Evolutionary conservation across 2,888 invertebrate species (phyloP).

Genomic region (Herminia tarsipennalis): DNA sequence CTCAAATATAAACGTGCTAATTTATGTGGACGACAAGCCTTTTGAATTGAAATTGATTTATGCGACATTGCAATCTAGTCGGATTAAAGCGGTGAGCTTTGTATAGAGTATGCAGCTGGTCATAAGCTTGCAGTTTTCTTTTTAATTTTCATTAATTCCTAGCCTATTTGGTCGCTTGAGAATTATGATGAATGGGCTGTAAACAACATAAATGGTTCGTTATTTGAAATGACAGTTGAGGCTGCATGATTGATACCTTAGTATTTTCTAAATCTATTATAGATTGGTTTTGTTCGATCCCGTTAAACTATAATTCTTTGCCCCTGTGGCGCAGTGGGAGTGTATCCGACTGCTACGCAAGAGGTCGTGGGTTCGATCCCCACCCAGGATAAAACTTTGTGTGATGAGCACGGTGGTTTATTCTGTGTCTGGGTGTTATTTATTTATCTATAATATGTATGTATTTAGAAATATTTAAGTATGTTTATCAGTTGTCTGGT

Average conservation of each 20-base stretch:
- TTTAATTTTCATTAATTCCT: slow-evolving; percentile 34
- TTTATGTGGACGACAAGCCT: slow-evolving; percentile 45
- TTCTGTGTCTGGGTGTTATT: too few species aligned
- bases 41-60: slow-evolving; percentile 58
- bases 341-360: too few species aligned
- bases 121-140: slow-evolving; percentile 38
- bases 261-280: too few species aligned
- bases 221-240: slow-evolving; percentile 11
- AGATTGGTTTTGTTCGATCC: too few species aligned
- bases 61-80: slow-evolving; percentile 45
- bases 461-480: too few species aligned
- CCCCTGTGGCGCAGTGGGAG: too few species aligned
- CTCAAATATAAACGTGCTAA: slow-evolving; percentile 40
- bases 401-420: too few species aligned
- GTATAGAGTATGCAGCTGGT: slow-evolving; percentile 36
- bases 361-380: too few species aligned
- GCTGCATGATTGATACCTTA: slow-evolving; percentile 1
- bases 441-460: too few species aligned
- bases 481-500: too few species aligned
- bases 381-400: too few species aligned
- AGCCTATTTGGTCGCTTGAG: slow-evolving; percentile 27
- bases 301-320: too few species aligned
- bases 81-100: slow-evolving; percentile 42
- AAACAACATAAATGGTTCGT: slow-evolving; percentile 1
- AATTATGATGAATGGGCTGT: slow-evolving; percentile 34